These are phyloP conservation scores for Drosophila eohydei DNA, from an alignment of 2,888 invertebrate genomes.

Conservation along the genomic window DNA sequence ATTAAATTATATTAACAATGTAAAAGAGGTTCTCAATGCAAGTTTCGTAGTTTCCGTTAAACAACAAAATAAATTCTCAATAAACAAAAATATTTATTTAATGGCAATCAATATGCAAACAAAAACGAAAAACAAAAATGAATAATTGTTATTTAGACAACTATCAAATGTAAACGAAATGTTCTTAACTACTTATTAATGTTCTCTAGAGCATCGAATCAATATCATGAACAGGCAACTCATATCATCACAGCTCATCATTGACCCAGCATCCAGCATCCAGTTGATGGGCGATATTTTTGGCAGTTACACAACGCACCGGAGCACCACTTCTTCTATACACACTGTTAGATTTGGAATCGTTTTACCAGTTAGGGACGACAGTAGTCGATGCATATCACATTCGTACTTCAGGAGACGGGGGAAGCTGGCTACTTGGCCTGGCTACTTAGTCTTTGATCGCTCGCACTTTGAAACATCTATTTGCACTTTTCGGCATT, in stretches of 20 bases:
- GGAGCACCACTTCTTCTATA: constrained; percentile 37
- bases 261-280: not conserved
- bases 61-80: constrained; percentile 12
- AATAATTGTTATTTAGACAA: constrained; percentile 16
- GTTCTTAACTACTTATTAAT: constrained; percentile 19
- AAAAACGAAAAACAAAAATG: not conserved
- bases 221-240: constrained; percentile 50
- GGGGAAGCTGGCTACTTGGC: constrained; percentile 37
- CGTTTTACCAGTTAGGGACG: constrained; percentile 26
- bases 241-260: constrained; percentile 65
- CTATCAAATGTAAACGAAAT: constrained; percentile 15
- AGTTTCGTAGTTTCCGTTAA: constrained; percentile 25
- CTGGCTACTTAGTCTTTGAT: constrained; percentile 36
- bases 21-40: constrained; percentile 45
- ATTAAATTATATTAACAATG: not conserved
- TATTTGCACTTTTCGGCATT: constrained; percentile 44
- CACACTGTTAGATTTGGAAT: constrained; percentile 21
- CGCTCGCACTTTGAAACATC: constrained; percentile 43
- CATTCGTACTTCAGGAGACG: constrained; percentile 23
- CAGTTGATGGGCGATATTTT: constrained; percentile 13
- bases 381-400: constrained; percentile 66
- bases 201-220: constrained; percentile 32
- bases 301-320: constrained; percentile 41
- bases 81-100: constrained; percentile 12
- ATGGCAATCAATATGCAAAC: constrained; percentile 7